phyloP scores from a whole-genome alignment of 2,888 invertebrate genomes.

The Nomada fucata region DNA sequence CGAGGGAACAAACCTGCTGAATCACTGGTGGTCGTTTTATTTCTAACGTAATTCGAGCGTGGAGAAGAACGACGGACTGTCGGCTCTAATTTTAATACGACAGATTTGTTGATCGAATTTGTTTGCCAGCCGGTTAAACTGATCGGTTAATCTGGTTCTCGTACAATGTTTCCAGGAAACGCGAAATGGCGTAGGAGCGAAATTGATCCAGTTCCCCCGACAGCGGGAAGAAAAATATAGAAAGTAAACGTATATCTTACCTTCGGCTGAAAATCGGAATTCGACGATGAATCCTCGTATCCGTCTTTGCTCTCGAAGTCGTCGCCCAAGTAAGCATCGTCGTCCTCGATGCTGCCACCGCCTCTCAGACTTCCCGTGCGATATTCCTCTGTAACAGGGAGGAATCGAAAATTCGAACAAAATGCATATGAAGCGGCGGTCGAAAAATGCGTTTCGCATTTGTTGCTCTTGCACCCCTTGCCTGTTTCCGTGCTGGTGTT shows the following conservation, averaged over 20 bases:
- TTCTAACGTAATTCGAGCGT: conserved; percentile 24
- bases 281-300: conserved; percentile 62
- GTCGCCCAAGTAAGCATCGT: conserved; percentile 72
- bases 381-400: conserved; percentile 72
- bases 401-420: conserved; percentile 30
- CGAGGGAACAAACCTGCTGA: conserved; percentile 2
- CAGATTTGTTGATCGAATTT: conserved; percentile 23
- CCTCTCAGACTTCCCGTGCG: conserved; percentile 70
- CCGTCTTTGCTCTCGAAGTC: conserved; percentile 64
- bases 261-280: conserved; percentile 70
- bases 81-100: too few relatives aligned
- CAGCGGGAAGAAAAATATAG: conserved; percentile 33
- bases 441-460: conserved; percentile 15
- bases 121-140: conserved; percentile 10
- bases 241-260: conserved; percentile 66
- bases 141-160: not conserved
- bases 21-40: conserved; percentile 25
- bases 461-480: conserved; percentile 14
- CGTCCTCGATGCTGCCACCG: conserved; percentile 66
- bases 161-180: not conserved
- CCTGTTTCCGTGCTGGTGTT: not conserved
- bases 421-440: conserved; percentile 19
- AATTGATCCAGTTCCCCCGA: conserved; percentile 26
- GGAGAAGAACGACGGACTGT: too few relatives aligned
- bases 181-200: not conserved